A percentile compares a stretch with the other conserved stretches of the same genome.
Conservation (phyloP, 2,797 vertebrate species). For the Amniataba percoides region DNA sequence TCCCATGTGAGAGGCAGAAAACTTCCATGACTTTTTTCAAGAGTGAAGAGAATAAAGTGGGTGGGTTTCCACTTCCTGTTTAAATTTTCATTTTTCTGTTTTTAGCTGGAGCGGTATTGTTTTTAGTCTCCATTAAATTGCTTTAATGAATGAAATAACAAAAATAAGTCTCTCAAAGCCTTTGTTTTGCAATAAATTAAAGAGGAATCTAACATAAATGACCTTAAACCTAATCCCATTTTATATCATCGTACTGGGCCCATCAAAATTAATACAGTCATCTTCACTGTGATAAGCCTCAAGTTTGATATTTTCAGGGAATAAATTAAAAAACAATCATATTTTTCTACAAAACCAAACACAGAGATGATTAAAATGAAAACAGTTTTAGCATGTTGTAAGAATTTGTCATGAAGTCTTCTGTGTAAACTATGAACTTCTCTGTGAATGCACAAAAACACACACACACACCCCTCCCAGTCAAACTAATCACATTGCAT, state of each 20-base stretch:
- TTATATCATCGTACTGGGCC: background rate
- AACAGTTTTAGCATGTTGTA: background rate
- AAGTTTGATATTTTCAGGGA: background rate
- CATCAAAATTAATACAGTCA: background rate
- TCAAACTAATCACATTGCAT: conserved; percentile 20
- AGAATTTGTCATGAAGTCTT: background rate
- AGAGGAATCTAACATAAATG: background rate
- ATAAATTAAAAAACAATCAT: background rate
- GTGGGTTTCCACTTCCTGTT: too few species aligned
- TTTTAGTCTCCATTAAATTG: too few species aligned
- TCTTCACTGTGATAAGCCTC: too few species aligned
- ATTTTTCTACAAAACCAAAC: background rate
- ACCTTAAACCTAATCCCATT: background rate
- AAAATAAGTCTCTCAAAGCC: background rate
- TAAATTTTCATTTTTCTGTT: background rate
- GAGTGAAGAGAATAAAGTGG: background rate
- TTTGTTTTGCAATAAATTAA: background rate
- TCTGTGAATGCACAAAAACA: background rate
- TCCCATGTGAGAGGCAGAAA: background rate
- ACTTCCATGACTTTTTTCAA: background rate
- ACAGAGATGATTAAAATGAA: background rate
- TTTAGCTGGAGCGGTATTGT: background rate
- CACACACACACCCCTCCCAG: background rate
- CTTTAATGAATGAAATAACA: background rate
- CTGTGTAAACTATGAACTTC: background rate